Percentiles rank a stretch among this genome's conserved stretches.
Conservation (phyloP, 2,797 vertebrate genomes). For the Ambastaia sidthimunki region DNA sequence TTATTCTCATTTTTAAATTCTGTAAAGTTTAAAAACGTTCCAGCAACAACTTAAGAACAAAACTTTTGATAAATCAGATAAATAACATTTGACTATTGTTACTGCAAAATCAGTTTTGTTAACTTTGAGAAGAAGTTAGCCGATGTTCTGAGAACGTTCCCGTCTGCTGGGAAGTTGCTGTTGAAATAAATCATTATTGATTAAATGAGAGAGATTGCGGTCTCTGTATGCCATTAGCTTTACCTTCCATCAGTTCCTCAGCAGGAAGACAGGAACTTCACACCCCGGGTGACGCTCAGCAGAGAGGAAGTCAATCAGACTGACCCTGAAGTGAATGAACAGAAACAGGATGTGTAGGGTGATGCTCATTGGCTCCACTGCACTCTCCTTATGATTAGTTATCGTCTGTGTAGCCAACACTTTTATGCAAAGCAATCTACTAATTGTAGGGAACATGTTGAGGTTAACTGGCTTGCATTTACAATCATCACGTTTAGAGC, state of each 20-base stretch:
- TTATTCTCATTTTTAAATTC: no score
- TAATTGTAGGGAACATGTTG: slow-evolving; percentile 38
- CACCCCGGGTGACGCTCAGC: not conserved
- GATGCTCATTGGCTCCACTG: not conserved
- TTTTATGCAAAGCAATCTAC: slow-evolving; percentile 49
- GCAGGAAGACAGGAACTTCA: slow-evolving; percentile 19
- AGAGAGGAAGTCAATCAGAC: slow-evolving; percentile 21
- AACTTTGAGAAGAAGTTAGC: no score
- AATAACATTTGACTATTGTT: no score
- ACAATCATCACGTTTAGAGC: slow-evolving; percentile 30
- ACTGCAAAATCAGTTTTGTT: no score
- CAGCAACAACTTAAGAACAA: no score
- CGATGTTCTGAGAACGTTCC: no score
- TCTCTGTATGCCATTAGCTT: not conserved
- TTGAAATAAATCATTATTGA: no score
- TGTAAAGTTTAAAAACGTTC: no score
- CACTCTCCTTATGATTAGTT: slow-evolving; percentile 33
- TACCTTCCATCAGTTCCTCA: slow-evolving; percentile 4
- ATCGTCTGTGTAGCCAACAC: slow-evolving; percentile 8
- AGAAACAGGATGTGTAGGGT: slow-evolving; percentile 24
- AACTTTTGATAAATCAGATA: no score
- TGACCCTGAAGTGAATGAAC: slow-evolving; percentile 37
- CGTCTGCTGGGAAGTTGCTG: no score
- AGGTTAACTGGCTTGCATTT: slow-evolving; percentile 33
- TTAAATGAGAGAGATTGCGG: no score